phyloP scores from a whole-genome alignment of 2,113 vertebrate genomes.

The Mola mola region DNA sequence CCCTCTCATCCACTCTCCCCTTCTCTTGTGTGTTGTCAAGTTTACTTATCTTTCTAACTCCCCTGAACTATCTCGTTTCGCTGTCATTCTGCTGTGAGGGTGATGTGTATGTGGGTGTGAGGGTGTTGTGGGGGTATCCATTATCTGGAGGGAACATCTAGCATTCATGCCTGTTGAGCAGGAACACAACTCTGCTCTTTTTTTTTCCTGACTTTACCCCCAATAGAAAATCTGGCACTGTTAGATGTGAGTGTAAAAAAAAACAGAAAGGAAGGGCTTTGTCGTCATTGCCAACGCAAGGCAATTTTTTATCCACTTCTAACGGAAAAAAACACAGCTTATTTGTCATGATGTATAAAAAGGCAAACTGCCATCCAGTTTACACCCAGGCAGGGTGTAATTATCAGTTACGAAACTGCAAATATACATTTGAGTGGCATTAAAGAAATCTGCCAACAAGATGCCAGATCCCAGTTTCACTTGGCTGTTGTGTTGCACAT shows the following conservation, averaged over 20 bases:
- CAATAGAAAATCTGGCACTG: not conserved
- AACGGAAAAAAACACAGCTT: not conserved
- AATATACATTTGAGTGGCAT: not conserved
- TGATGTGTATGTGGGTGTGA: slow-evolving; percentile 47
- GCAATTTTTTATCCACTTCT: not conserved
- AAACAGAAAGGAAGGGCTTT: not conserved
- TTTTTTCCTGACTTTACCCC: slow-evolving; percentile 6
- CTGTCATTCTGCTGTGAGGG: slow-evolving; percentile 49
- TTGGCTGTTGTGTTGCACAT: not conserved
- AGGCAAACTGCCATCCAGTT: not conserved
- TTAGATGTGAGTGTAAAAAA: slow-evolving; percentile 3
- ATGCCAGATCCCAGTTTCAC: not conserved
- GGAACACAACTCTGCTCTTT: slow-evolving; percentile 17
- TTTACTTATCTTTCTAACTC: slow-evolving; percentile 53
- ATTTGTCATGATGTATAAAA: not conserved
- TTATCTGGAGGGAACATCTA: slow-evolving; percentile 59
- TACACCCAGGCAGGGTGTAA: not conserved
- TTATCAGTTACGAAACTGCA: not conserved
- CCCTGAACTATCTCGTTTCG: slow-evolving; percentile 60
- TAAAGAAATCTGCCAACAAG: not conserved
- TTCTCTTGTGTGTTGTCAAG: slow-evolving; percentile 49
- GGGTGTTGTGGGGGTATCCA: slow-evolving; percentile 37
- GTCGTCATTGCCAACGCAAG: not conserved
- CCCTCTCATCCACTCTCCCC: slow-evolving; percentile 5
- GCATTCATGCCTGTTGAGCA: slow-evolving; percentile 20